These are phyloP conservation scores for Leptinotarsa haldemani DNA, from an alignment of 2,888 invertebrate species.

Conservation along the genomic window DNA sequence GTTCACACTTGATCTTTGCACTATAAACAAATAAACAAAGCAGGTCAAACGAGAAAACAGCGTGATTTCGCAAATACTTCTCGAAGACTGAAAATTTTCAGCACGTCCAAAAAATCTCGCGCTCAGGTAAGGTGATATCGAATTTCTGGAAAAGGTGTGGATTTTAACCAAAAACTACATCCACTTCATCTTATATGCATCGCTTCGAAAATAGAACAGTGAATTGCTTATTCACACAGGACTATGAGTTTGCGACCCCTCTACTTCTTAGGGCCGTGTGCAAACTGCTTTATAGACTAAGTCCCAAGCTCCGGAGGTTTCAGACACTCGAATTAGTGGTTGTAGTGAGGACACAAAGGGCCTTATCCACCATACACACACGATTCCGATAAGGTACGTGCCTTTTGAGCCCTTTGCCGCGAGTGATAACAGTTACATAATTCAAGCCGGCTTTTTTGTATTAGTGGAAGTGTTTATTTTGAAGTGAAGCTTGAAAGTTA, in stretches of 20 bases:
- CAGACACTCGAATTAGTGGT: slow-evolving; percentile 72
- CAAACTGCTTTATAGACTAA: slow-evolving; percentile 73
- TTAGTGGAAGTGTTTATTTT: slow-evolving; percentile 30
- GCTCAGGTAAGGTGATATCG: slow-evolving; percentile 56
- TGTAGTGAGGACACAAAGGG: slow-evolving; percentile 69
- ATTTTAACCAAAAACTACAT: slow-evolving; percentile 63
- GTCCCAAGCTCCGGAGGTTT: slow-evolving; percentile 63
- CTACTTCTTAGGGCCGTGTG: slow-evolving; percentile 69
- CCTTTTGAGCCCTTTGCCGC: slow-evolving; percentile 38
- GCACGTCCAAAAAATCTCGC: slow-evolving; percentile 8
- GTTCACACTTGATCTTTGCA: slow-evolving; percentile 11
- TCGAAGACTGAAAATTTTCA: slow-evolving; percentile 5
- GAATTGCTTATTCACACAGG: slow-evolving; percentile 67
- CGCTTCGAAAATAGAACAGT: slow-evolving; percentile 68
- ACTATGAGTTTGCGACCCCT: slow-evolving; percentile 51
- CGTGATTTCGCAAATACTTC: not conserved
- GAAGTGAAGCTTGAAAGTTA: slow-evolving; percentile 33
- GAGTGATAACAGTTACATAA: slow-evolving; percentile 39
- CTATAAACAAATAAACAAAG: slow-evolving; percentile 10
- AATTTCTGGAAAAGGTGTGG: slow-evolving; percentile 64
- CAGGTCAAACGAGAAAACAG: not conserved
- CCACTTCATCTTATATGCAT: slow-evolving; percentile 61
- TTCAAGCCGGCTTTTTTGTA: slow-evolving; percentile 24
- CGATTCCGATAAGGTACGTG: slow-evolving; percentile 66
- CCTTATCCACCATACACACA: slow-evolving; percentile 59